Evolutionary conservation across 2,888 invertebrate genomes (phyloP).

Genomic region (Melitaea athalia): DNA sequence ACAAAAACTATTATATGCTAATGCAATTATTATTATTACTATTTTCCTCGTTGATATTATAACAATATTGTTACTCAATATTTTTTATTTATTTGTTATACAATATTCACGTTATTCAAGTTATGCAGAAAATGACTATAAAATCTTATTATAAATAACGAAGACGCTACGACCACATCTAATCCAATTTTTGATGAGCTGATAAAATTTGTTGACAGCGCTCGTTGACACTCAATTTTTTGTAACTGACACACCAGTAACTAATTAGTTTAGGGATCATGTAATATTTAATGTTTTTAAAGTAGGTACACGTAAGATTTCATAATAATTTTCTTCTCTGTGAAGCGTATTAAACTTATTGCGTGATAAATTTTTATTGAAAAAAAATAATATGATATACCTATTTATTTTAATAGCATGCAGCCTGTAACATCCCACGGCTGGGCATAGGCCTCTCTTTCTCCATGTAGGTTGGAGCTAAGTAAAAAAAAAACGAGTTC

Average conservation of each 20-base stretch:
- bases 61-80: no score
- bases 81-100: neutral
- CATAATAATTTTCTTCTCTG: no score
- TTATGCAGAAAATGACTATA: neutral
- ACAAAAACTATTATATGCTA: conserved; percentile 20
- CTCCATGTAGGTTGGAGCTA: no score
- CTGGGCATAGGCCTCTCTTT: no score
- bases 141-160: conserved; percentile 13
- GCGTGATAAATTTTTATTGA: no score
- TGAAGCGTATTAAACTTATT: no score
- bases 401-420: no score
- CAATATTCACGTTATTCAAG: neutral
- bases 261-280: neutral
- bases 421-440: no score
- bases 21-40: neutral
- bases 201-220: conserved; percentile 56
- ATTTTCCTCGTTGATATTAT: neutral
- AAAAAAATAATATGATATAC: no score
- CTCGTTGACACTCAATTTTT: conserved; percentile 33
- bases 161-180: conserved; percentile 39
- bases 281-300: neutral
- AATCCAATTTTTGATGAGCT: conserved; percentile 54
- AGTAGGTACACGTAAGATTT: no score
- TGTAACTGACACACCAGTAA: conserved; percentile 2
- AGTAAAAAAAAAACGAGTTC: no score